phyloP scores from a whole-genome alignment of 1,140 invertebrate genomes.

The Camponotus pennsylvanicus region DNA sequence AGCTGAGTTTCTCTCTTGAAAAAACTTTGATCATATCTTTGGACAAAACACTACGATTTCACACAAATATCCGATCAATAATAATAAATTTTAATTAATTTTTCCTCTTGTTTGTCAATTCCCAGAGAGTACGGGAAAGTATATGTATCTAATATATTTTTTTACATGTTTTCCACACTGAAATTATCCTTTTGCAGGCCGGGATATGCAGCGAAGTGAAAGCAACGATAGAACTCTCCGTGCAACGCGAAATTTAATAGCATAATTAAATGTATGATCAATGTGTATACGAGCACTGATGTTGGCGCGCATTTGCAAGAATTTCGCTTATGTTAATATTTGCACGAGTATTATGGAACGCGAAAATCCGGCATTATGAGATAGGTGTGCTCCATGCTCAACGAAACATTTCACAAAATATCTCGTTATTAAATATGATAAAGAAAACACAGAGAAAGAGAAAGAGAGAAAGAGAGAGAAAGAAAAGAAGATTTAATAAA shows the following conservation, averaged over 20 bases:
- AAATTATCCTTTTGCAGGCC: not conserved
- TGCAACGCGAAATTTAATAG: constrained; percentile 17
- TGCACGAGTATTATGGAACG: constrained; percentile 5
- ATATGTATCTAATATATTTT: too few relatives aligned
- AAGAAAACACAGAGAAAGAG: not conserved
- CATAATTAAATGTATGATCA: constrained; percentile 30
- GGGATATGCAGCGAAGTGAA: constrained; percentile 13
- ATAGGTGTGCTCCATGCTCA: not conserved
- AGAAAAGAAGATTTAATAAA: not conserved
- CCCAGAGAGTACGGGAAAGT: too few relatives aligned
- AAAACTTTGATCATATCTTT: not conserved
- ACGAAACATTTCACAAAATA: not conserved
- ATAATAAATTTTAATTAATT: constrained; percentile 1
- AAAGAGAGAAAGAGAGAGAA: too few relatives aligned
- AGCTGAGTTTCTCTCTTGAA: not conserved
- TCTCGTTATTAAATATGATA: constrained; percentile 14
- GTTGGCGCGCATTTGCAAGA: not conserved
- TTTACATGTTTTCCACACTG: too few relatives aligned
- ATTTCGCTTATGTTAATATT: constrained; percentile 36
- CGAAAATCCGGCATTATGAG: not conserved
- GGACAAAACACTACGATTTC: not conserved
- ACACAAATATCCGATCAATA: not conserved
- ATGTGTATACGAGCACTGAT: constrained; percentile 27
- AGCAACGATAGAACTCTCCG: not conserved
- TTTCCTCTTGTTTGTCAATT: too few relatives aligned